Conservation (phyloP, 1,140 invertebrate genomes). For the Phthorimaea operculella region DNA sequence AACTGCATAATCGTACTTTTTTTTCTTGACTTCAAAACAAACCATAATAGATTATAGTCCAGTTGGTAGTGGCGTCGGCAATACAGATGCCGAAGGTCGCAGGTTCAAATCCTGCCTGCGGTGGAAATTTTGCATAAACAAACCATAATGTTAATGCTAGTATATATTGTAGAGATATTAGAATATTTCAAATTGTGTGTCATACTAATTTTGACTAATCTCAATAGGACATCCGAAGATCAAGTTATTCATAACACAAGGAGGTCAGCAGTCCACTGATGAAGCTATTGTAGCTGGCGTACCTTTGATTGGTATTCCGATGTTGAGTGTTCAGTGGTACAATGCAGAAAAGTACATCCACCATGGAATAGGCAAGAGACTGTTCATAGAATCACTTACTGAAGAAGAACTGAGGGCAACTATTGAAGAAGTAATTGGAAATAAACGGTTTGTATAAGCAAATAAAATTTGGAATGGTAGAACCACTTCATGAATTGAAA, state of each 20-base stretch:
- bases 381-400: neutral
- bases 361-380: slow-evolving; percentile 1
- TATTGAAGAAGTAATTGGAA: neutral
- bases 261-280: slow-evolving; percentile 67
- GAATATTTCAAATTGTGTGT: too few relatives aligned
- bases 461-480: slow-evolving; percentile 3
- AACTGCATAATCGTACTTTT: too few relatives aligned
- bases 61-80: too few relatives aligned
- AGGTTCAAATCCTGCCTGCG: too few relatives aligned
- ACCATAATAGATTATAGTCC: too few relatives aligned
- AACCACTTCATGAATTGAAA: too few relatives aligned
- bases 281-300: slow-evolving; percentile 66
- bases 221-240: slow-evolving; percentile 57
- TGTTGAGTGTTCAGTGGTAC: slow-evolving; percentile 27
- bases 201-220: too few relatives aligned
- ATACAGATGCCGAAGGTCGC: too few relatives aligned
- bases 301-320: slow-evolving; percentile 61
- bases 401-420: neutral
- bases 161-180: too few relatives aligned
- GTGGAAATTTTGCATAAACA: too few relatives aligned
- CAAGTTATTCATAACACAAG: slow-evolving; percentile 69
- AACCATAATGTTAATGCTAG: too few relatives aligned
- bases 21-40: too few relatives aligned
- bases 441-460: neutral
- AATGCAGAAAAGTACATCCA: slow-evolving; percentile 8